Evolutionary conservation across 2,888 invertebrate genomes (phyloP).

Genomic region (Smittia sp.): DNA sequence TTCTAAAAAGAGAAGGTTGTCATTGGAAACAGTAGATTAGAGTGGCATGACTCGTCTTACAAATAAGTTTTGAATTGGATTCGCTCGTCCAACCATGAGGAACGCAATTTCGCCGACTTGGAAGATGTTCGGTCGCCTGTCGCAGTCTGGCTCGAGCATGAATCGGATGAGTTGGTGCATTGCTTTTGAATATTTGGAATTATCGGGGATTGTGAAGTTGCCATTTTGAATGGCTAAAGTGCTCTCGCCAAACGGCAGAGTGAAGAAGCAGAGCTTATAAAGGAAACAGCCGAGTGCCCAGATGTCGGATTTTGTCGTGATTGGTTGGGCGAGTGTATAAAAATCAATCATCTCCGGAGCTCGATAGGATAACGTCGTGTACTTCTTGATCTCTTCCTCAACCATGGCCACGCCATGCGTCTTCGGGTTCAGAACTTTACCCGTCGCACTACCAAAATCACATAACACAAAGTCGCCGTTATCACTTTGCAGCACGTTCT

Average conservation of each 20-base stretch:
- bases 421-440: slow-evolving; percentile 67
- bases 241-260: slow-evolving; percentile 87
- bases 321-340: slow-evolving; percentile 71
- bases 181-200: slow-evolving; percentile 68
- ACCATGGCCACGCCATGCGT: slow-evolving; percentile 66
- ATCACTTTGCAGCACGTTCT: slow-evolving; percentile 81
- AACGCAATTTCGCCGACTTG: slow-evolving; percentile 77
- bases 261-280: slow-evolving; percentile 86
- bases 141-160: slow-evolving; percentile 81
- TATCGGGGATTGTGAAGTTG: slow-evolving; percentile 79
- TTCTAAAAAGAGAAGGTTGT: slow-evolving; percentile 55
- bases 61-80: slow-evolving; percentile 78
- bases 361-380: slow-evolving; percentile 86
- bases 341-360: slow-evolving; percentile 93
- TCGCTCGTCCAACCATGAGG: slow-evolving; percentile 65
- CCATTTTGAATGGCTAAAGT: slow-evolving; percentile 90
- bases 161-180: slow-evolving; percentile 74
- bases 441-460: slow-evolving; percentile 94
- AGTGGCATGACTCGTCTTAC: slow-evolving; percentile 53
- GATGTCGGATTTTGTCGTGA: slow-evolving; percentile 84
- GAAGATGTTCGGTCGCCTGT: slow-evolving; percentile 80
- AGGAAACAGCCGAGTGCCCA: slow-evolving; percentile 89
- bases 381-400: slow-evolving; percentile 83
- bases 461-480: slow-evolving; percentile 80
- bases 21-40: slow-evolving; percentile 1